Evolutionary conservation across 2,113 vertebrate species (phyloP).

Genomic region (Ailuropoda melanoleuca): DNA sequence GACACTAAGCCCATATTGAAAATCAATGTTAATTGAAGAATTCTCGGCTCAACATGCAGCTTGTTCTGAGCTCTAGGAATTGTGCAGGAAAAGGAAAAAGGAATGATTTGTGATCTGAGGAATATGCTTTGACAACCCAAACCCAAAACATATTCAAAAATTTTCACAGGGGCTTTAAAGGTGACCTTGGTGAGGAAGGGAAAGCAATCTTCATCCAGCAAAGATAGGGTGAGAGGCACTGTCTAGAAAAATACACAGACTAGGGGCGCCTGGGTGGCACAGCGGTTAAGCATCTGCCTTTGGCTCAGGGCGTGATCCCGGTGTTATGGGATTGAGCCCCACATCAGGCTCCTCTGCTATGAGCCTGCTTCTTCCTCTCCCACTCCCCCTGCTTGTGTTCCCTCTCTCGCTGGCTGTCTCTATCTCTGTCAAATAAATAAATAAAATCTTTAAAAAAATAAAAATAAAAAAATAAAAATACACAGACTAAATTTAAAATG

Average conservation of each 20-base stretch:
- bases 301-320: too few species aligned
- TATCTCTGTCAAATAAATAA: too few species aligned
- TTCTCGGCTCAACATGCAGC: constrained; percentile 52
- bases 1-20: constrained; percentile 50
- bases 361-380: too few species aligned
- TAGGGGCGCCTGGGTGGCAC: too few species aligned
- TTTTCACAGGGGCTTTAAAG: constrained; percentile 60
- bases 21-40: constrained; percentile 72
- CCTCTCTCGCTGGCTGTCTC: too few species aligned
- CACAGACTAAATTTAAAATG: not conserved
- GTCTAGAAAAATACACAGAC: not conserved
- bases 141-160: constrained; percentile 59
- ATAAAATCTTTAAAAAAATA: too few species aligned
- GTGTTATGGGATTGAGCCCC: too few species aligned
- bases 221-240: not conserved
- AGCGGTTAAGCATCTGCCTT: too few species aligned
- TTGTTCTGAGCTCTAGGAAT: constrained; percentile 52
- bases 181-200: constrained; percentile 55
- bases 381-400: too few species aligned
- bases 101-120: constrained; percentile 65
- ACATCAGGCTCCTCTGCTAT: too few species aligned
- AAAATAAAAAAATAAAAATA: not conserved
- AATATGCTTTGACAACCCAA: constrained; percentile 71
- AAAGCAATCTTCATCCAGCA: not conserved
- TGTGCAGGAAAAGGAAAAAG: constrained; percentile 35